Evolutionary conservation across 1,140 invertebrate species (phyloP), one percentile per base, ranked within the genome.

Genomic region (Pseudoatta argentina): DNA sequence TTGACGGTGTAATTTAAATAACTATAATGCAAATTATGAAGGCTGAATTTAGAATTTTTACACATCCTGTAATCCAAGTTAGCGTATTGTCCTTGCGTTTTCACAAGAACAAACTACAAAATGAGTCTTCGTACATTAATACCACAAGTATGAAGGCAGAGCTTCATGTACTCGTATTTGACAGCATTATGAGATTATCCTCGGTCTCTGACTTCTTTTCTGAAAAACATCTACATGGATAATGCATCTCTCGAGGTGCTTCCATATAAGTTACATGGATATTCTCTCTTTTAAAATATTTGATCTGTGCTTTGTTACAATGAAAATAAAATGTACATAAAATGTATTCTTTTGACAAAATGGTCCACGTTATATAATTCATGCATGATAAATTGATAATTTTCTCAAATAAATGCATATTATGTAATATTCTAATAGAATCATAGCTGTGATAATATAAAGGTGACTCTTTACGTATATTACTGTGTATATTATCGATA

Each of bases 161-260:
- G 72, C 55, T 67, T 77, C n/a, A 27, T 51, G 51, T n/a, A n/a
- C n/a, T n/a, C n/a, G n/a, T 48, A 51, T 59, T 63, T 93, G 93
- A 93, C 89, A 91, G 91, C 85, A 91, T 94, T 93, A 94, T 73
- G 87, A 91, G 92, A 93, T 93, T 93, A 93, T 87, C 76, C 88
- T 86, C 83, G 75, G 24, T 53, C 57, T 61, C 61, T 67, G 39
- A 81, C 21, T 82, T 59, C 24, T 72, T 71, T 72, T 48, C 18
- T 82, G 39, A 30, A 72, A 30, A 72, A 44, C 12, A 59, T 7
- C 55, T 79, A 16, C 24, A 48, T 18, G 34, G 30, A 82, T 27
- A 73, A 73, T 61, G 18, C 67, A 61, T 30, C n/a, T 73, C 24
- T 48, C 53, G 18, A 72, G 53, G 21, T 44, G 27, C 8, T 44